A percentile compares a stretch with the other conserved stretches of the same genome.
phyloP scores from a whole-genome alignment of 2,797 vertebrate species.

The Brachyalestes nurse region DNA sequence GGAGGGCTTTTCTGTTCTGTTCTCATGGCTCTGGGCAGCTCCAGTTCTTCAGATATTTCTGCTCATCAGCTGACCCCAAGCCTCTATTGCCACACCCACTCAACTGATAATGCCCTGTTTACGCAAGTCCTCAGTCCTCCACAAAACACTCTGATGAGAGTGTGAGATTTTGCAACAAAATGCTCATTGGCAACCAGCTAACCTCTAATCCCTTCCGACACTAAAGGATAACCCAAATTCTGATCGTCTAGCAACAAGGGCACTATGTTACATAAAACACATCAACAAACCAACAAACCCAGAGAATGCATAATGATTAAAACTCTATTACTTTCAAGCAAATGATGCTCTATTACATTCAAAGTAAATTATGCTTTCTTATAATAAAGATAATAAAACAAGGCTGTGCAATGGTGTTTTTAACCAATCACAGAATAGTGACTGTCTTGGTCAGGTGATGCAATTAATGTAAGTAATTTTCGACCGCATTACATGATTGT shows the following conservation, averaged over 20 bases:
- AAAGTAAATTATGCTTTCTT: not conserved
- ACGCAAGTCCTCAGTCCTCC: not conserved
- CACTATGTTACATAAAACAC: not conserved
- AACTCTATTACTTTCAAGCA: not conserved
- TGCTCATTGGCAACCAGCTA: not conserved
- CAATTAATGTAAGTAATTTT: not conserved
- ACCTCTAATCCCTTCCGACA: conserved; percentile 9
- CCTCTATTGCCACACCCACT: not conserved
- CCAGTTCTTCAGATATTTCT: not conserved
- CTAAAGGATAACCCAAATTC: conserved; percentile 19
- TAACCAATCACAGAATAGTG: not conserved
- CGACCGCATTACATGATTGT: no score
- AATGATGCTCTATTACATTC: no score
- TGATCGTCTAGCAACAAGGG: not conserved
- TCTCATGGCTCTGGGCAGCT: not conserved
- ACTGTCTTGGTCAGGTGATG: not conserved
- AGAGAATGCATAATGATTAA: not conserved
- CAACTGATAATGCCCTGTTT: not conserved
- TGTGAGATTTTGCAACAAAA: conserved; percentile 14
- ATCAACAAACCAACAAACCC: not conserved
- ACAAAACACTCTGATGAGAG: not conserved
- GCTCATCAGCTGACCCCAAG: not conserved
- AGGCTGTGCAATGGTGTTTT: not conserved
- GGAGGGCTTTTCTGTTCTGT: not conserved
- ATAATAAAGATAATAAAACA: not conserved